A percentile compares a stretch with the other conserved stretches of the same genome.
Evolutionary conservation across 2,888 invertebrate species (phyloP).

Genomic region (Xanthorhoe designata): DNA sequence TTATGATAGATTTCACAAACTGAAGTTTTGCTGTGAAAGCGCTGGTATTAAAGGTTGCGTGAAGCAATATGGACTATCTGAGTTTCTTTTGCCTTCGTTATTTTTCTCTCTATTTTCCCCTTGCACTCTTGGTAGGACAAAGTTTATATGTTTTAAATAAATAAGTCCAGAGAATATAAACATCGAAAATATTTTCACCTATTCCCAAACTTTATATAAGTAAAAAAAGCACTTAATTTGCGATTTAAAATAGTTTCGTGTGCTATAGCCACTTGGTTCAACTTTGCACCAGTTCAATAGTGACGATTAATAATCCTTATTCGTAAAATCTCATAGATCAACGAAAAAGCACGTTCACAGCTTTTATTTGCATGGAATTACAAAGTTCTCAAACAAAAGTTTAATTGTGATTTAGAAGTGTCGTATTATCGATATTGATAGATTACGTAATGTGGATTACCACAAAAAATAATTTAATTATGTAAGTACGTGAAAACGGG

Average conservation of each 20-base stretch:
- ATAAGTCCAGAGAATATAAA: too few species aligned
- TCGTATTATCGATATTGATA: neutral
- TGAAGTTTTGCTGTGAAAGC: neutral
- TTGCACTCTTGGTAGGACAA: too few species aligned
- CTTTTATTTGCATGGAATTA: conserved; percentile 21
- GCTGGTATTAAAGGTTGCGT: neutral
- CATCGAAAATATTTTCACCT: neutral
- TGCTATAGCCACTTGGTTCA: neutral
- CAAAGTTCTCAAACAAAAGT: neutral
- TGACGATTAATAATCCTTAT: neutral
- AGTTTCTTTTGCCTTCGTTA: neutral
- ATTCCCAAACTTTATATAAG: too few species aligned
- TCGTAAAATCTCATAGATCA: conserved; percentile 35
- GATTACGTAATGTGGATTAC: conserved; percentile 19
- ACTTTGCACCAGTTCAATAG: neutral
- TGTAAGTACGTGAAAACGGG: conserved; percentile 25
- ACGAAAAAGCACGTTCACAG: conserved; percentile 38
- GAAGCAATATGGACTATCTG: neutral
- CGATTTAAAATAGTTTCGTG: too few species aligned
- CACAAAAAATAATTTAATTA: conserved; percentile 30
- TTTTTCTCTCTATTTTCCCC: neutral
- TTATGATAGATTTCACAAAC: too few species aligned
- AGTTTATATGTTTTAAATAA: too few species aligned
- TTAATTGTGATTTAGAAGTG: neutral
- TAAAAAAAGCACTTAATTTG: too few species aligned